Conservation (phyloP, 2,797 vertebrate genomes). For the Notolepis coatsorum region DNA sequence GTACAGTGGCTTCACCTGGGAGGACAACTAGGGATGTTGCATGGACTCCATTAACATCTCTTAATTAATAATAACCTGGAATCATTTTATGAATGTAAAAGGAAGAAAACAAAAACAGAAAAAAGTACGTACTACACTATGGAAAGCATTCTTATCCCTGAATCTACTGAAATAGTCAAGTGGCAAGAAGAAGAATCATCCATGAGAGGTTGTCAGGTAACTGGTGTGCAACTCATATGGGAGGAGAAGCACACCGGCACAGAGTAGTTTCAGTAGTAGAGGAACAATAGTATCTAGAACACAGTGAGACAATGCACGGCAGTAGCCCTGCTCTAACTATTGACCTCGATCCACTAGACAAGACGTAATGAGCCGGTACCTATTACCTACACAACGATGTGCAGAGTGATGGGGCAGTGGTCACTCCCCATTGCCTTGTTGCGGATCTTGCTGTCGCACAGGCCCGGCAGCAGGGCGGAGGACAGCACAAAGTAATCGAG, state of each 20-base stretch:
- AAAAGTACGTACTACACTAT: constrained; percentile 6
- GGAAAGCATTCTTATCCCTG: constrained; percentile 1
- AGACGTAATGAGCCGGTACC: not conserved
- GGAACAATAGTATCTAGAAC: not conserved
- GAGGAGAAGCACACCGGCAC: constrained; percentile 1
- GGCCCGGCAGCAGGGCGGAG: constrained; percentile 76
- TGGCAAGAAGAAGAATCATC: not conserved
- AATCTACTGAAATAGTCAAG: constrained; percentile 5
- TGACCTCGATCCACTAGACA: not conserved
- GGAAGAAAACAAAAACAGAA: not conserved
- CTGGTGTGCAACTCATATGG: not conserved
- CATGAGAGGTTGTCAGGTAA: not conserved
- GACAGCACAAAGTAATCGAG: constrained; percentile 93
- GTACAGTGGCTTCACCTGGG: constrained; percentile 11
- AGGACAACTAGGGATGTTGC: too few relatives aligned
- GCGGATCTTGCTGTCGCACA: constrained; percentile 93
- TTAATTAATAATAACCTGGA: not conserved
- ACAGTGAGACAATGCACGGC: not conserved
- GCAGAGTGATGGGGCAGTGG: constrained; percentile 92
- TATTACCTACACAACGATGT: constrained; percentile 78
- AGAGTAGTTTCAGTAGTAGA: constrained; percentile 5
- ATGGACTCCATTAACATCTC: constrained; percentile 10
- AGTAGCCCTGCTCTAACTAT: not conserved
- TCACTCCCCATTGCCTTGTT: constrained; percentile 89
- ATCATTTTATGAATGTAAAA: constrained; percentile 6